Percentiles rank a stretch among this genome's conserved stretches.
These are phyloP conservation scores for Nemoura dubitans DNA, from an alignment of 2,888 invertebrate species.

Conservation along the genomic window DNA sequence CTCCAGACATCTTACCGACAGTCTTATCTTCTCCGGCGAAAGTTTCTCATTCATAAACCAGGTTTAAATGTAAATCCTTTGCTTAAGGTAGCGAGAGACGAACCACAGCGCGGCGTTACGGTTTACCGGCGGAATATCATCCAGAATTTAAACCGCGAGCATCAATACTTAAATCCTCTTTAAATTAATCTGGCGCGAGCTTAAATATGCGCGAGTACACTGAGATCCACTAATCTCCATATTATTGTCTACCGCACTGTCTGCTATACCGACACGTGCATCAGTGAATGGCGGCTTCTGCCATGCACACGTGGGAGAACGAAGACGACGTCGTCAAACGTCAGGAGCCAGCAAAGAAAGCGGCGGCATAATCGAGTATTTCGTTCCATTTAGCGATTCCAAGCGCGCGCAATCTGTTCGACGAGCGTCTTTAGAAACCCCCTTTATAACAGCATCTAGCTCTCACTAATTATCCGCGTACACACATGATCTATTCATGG, in stretches of 20 bases:
- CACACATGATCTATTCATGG: slow-evolving; percentile 5
- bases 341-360: background rate
- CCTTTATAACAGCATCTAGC: background rate
- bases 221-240: background rate
- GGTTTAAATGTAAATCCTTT: background rate
- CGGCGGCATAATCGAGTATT: background rate
- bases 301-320: background rate
- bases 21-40: background rate
- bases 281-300: background rate
- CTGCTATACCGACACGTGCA: background rate
- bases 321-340: background rate
- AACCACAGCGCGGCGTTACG: background rate
- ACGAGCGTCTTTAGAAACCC: background rate
- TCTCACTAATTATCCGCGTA: background rate
- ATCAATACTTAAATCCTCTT: slow-evolving; percentile 3
- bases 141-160: background rate
- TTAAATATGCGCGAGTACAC: background rate
- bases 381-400: background rate
- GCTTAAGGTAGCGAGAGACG: background rate
- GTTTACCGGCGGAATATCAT: background rate
- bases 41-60: background rate
- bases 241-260: background rate
- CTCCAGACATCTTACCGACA: background rate
- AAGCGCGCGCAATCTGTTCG: background rate
- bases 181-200: background rate